phyloP scores from a whole-genome alignment of 2,113 vertebrate species.

The Elachura formosa region DNA sequence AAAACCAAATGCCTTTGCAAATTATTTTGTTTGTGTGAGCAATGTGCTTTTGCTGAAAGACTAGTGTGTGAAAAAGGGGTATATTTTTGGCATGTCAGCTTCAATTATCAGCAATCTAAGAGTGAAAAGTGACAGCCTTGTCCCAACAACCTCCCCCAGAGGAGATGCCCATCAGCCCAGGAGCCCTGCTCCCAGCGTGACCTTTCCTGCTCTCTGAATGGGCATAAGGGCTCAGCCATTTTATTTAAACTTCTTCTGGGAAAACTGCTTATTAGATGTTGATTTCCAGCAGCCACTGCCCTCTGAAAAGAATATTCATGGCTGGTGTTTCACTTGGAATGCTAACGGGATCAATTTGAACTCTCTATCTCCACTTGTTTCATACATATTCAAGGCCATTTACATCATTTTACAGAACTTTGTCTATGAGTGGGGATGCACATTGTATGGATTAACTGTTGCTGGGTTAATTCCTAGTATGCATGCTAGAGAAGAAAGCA shows the following conservation, averaged over 20 bases:
- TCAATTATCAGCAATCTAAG: constrained; percentile 11
- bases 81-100: constrained; percentile 35
- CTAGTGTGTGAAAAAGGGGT: not conserved
- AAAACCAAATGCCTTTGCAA: not conserved
- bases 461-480: not conserved
- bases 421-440: not conserved
- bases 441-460: not conserved
- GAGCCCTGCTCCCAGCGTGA: not conserved
- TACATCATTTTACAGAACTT: not conserved
- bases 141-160: constrained; percentile 16
- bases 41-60: not conserved
- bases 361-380: not conserved
- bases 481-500: not conserved
- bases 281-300: not conserved
- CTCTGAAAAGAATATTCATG: constrained; percentile 5
- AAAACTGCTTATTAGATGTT: constrained; percentile 1
- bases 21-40: constrained; percentile 13
- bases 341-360: not conserved
- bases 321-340: not conserved
- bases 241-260: constrained; percentile 5
- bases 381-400: not conserved
- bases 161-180: not conserved
- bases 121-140: constrained; percentile 16
- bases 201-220: constrained; percentile 10
- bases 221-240: not conserved